Conservation (phyloP, 2,888 invertebrate genomes). For the Eilema depressum region DNA sequence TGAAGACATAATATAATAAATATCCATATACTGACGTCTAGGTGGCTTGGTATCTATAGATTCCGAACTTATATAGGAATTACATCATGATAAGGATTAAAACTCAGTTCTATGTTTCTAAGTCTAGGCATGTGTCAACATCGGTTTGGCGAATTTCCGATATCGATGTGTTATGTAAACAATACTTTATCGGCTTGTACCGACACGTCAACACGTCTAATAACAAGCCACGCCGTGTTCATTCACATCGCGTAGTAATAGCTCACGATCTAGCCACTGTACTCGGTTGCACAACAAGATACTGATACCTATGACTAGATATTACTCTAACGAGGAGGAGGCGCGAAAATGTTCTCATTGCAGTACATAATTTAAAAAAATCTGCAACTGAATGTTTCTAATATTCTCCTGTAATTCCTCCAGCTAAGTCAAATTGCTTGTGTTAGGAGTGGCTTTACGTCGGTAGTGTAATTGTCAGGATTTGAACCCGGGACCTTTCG, state of each 20-base stretch:
- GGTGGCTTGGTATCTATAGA: no score
- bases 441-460: no score
- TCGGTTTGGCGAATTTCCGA: not conserved
- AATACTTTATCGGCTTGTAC: slow-evolving; percentile 12
- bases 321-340: not conserved
- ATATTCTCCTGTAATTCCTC: no score
- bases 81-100: not conserved
- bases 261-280: not conserved
- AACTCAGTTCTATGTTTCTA: not conserved
- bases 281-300: not conserved
- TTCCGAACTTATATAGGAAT: no score
- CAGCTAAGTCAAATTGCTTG: no score
- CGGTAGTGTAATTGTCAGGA: no score
- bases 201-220: not conserved
- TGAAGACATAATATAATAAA: no score
- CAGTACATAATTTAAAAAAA: not conserved
- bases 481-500: no score
- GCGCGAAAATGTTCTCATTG: not conserved
- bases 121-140: not conserved
- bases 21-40: no score
- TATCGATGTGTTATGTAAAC: slow-evolving; percentile 11
- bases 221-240: not conserved
- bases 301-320: not conserved
- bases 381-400: no score
- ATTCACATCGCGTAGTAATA: not conserved